Evolutionary conservation across 2,888 invertebrate genomes (phyloP).

Genomic region (Cataglyphis albicans): DNA sequence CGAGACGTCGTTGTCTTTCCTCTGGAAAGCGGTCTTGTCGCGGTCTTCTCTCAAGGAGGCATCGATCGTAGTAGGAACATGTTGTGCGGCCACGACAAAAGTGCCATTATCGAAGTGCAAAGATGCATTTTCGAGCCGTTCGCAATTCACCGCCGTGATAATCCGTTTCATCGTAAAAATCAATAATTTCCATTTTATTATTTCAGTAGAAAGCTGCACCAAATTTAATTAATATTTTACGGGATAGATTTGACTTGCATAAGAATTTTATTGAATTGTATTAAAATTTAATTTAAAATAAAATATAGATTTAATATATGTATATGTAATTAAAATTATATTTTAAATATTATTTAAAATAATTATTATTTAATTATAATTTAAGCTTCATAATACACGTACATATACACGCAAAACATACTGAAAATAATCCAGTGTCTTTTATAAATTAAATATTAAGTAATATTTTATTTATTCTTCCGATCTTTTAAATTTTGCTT

Average conservation of each 20-base stretch:
- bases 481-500: not conserved
- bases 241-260: not conserved
- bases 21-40: slow-evolving; percentile 16
- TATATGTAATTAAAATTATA: not conserved
- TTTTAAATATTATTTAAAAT: slow-evolving; percentile 9
- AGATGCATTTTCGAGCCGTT: slow-evolving; percentile 10
- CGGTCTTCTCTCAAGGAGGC: not conserved
- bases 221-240: not conserved
- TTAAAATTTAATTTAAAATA: not conserved
- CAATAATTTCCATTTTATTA: not conserved
- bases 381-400: not conserved
- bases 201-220: not conserved
- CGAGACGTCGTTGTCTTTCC: slow-evolving; percentile 30
- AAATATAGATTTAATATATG: not conserved
- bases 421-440: not conserved
- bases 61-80: slow-evolving; percentile 29
- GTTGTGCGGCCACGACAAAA: not conserved
- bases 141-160: not conserved
- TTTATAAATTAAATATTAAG: not conserved
- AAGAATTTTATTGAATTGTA: not conserved
- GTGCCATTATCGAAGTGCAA: not conserved
- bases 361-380: not conserved
- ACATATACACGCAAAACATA: not conserved
- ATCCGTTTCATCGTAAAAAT: not conserved
- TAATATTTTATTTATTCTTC: not conserved